A percentile compares a stretch with the other conserved stretches of the same genome.
Conservation (phyloP, 2,113 vertebrate species). For the Elachura formosa region DNA sequence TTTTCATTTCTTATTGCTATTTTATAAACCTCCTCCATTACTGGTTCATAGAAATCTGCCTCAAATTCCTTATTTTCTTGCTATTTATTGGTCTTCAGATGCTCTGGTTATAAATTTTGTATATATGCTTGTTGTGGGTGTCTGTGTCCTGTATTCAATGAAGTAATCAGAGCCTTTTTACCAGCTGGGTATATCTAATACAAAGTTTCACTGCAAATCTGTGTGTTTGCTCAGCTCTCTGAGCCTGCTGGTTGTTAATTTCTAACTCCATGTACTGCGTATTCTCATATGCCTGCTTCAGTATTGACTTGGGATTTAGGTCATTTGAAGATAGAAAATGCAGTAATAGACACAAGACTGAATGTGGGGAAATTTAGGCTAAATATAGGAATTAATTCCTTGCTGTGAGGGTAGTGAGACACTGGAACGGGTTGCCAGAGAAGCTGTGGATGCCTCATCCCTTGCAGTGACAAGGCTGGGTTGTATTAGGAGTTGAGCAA, state of each 20-base stretch:
- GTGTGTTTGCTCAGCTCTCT: neutral
- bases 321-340: neutral
- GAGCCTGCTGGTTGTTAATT: neutral
- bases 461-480: neutral
- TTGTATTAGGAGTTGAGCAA: neutral
- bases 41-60: neutral
- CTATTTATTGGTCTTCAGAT: neutral
- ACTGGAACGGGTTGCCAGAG: neutral
- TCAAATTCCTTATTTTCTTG: neutral
- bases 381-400: neutral
- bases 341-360: neutral
- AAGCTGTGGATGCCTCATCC: neutral
- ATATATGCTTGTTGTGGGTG: neutral
- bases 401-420: neutral
- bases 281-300: neutral
- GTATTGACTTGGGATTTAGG: neutral
- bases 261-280: neutral
- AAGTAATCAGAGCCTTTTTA: neutral
- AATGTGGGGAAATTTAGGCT: neutral
- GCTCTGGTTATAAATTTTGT: neutral
- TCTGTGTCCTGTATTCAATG: neutral
- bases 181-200: neutral
- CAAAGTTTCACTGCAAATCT: neutral
- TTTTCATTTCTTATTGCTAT: neutral
- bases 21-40: neutral